phyloP scores from a whole-genome alignment of 35 echinoderm and acorn worm genomes.

The Heliocidaris tuberculata region DNA sequence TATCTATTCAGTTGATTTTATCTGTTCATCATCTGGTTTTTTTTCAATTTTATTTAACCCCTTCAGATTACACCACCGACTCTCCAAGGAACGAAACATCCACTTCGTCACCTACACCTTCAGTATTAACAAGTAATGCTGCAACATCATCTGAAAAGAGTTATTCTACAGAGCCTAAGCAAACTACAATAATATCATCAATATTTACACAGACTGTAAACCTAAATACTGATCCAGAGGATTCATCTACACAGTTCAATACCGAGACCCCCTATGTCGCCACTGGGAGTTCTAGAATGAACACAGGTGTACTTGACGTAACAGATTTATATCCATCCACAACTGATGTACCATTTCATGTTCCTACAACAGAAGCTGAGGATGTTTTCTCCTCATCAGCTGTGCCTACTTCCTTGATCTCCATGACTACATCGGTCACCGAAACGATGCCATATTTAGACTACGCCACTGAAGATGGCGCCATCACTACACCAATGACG shows the following conservation, averaged over 20 bases:
- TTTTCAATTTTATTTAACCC: no score
- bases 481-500: not conserved
- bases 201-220: not conserved
- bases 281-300: not conserved
- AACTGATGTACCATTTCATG: not conserved
- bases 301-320: not conserved
- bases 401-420: not conserved
- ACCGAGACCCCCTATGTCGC: not conserved
- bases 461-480: not conserved
- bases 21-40: not conserved
- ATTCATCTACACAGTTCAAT: not conserved
- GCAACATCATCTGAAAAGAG: not conserved
- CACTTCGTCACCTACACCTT: not conserved
- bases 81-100: not conserved
- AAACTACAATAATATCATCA: not conserved
- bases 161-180: not conserved
- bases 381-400: not conserved
- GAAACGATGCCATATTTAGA: not conserved
- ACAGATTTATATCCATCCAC: not conserved
- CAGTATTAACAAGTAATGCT: not conserved
- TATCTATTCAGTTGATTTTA: no score
- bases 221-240: not conserved
- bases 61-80: not conserved
- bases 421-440: not conserved
- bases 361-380: not conserved